Evolutionary conservation across 2,797 vertebrate genomes (phyloP).

Genomic region (Vespertilio murinus): DNA sequence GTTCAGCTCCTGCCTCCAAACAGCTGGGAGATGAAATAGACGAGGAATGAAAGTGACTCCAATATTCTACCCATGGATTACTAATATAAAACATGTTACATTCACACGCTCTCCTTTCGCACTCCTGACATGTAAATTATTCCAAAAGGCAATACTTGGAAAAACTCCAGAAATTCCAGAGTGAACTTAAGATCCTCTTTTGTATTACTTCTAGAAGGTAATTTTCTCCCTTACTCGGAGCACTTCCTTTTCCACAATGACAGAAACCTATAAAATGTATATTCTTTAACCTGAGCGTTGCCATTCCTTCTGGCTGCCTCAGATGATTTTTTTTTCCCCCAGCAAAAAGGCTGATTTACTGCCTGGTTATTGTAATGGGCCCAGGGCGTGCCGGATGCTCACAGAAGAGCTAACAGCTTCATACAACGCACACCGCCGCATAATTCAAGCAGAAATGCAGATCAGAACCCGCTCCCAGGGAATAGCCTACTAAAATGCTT

Average conservation of each 20-base stretch:
- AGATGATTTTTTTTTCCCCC: not conserved
- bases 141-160: constrained; percentile 10
- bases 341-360: not conserved
- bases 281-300: not conserved
- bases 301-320: not conserved
- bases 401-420: not conserved
- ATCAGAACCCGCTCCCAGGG: not conserved
- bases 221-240: constrained; percentile 15
- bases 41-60: not conserved
- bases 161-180: constrained; percentile 34
- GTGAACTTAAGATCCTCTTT: constrained; percentile 25
- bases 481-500: not conserved
- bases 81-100: not conserved
- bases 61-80: not conserved
- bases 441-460: not conserved
- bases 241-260: constrained; percentile 1
- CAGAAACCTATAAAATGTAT: not conserved
- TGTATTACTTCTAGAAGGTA: not conserved
- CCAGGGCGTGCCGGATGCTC: not conserved
- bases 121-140: constrained; percentile 27
- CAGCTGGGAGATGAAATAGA: not conserved
- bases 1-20: not conserved
- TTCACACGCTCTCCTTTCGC: not conserved
- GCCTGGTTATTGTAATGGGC: not conserved
- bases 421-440: not conserved